A percentile compares a stretch with the other conserved stretches of the same genome.
phyloP scores from a whole-genome alignment of 2,113 vertebrate species.

The Sialia sialis region DNA sequence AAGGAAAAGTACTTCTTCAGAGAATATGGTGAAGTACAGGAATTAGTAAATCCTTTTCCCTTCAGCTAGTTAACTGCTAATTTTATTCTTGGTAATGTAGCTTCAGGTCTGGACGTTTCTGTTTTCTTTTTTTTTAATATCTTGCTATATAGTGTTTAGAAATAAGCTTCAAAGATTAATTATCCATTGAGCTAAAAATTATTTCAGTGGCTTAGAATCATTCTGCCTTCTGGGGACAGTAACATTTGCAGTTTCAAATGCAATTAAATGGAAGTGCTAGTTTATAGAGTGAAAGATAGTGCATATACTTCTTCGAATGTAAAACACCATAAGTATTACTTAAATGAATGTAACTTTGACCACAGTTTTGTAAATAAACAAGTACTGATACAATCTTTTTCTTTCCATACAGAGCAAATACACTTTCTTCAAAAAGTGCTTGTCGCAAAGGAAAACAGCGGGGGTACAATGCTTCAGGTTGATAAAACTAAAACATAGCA shows the following conservation, averaged over 20 bases:
- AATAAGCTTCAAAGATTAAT: not conserved
- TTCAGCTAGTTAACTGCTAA: not conserved
- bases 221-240: not conserved
- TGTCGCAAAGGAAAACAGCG: not conserved
- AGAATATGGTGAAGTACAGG: not conserved
- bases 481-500: not conserved
- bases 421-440: constrained; percentile 17
- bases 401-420: not conserved
- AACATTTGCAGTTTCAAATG: not conserved
- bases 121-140: not conserved
- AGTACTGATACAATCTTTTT: not conserved
- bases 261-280: not conserved
- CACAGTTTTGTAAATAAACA: constrained; percentile 22
- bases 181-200: not conserved
- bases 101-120: not conserved
- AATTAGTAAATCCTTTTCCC: not conserved
- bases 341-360: not conserved
- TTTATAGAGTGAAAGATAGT: not conserved
- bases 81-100: not conserved
- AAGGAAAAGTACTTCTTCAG: not conserved
- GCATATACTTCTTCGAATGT: not conserved
- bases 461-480: not conserved
- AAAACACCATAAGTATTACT: not conserved
- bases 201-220: not conserved
- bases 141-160: not conserved